Conservation (phyloP, 2,888 invertebrate species). For the Mimachlamys varia region DNA sequence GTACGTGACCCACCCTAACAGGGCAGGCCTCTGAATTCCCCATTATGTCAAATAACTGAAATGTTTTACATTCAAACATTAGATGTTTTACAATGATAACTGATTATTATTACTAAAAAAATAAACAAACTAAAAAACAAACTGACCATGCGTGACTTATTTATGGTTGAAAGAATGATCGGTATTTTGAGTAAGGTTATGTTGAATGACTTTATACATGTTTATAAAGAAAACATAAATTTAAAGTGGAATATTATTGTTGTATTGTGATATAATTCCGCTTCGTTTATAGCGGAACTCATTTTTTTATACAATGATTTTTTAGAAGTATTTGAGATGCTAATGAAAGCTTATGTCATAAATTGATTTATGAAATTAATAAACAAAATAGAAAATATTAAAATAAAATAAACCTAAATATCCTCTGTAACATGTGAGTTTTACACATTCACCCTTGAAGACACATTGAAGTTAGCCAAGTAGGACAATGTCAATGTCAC, state of each 20-base stretch:
- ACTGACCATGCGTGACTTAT: background rate
- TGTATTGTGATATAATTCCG: no score
- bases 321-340: background rate
- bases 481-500: no score
- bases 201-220: background rate
- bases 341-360: background rate
- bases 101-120: background rate
- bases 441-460: no score
- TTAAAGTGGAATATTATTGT: no score
- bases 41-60: constrained; percentile 4
- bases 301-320: background rate
- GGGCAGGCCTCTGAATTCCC: background rate
- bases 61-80: background rate
- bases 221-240: no score
- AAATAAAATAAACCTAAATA: no score
- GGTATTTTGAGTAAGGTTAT: constrained; percentile 2
- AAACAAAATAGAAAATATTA: no score
- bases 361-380: no score
- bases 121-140: background rate
- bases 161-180: background rate
- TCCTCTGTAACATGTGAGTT: no score
- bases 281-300: background rate
- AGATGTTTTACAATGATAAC: background rate
- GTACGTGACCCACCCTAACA: background rate
- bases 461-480: no score